Percentiles rank a stretch among this genome's conserved stretches.
Evolutionary conservation across 2,113 vertebrate species (phyloP).

Genomic region (Solea solea): DNA sequence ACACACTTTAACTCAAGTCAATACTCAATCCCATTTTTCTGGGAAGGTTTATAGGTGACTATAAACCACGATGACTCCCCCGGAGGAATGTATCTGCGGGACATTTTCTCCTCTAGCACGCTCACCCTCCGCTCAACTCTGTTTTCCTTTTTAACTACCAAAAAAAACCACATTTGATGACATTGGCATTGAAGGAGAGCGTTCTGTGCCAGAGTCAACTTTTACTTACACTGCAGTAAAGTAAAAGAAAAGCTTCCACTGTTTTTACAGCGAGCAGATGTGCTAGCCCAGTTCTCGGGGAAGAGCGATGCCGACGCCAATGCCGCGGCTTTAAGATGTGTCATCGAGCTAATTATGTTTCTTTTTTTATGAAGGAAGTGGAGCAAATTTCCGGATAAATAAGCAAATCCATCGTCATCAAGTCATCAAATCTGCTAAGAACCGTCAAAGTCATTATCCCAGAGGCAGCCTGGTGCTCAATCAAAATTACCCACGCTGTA

Average conservation of each 20-base stretch:
- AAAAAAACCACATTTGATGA: slow-evolving; percentile 40
- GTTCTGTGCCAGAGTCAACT: slow-evolving; percentile 56
- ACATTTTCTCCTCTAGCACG: slow-evolving; percentile 59
- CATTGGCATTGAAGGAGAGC: slow-evolving; percentile 22
- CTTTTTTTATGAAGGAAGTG: slow-evolving; percentile 69
- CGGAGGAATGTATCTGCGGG: slow-evolving; percentile 57
- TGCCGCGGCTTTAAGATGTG: slow-evolving; percentile 60
- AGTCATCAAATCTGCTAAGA: slow-evolving; percentile 76
- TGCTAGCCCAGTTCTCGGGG: too few species aligned
- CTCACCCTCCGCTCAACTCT: slow-evolving; percentile 23
- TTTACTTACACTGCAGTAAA: slow-evolving; percentile 65
- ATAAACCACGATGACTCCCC: slow-evolving; percentile 71
- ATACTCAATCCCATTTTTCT: slow-evolving; percentile 72
- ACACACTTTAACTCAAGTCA: slow-evolving; percentile 66
- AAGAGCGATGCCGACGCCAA: background rate
- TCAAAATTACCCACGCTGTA: slow-evolving; percentile 80
- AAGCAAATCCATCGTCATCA: slow-evolving; percentile 81
- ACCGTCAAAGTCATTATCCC: slow-evolving; percentile 80
- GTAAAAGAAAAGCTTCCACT: background rate
- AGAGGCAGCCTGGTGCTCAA: slow-evolving; percentile 72
- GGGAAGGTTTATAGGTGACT: slow-evolving; percentile 69
- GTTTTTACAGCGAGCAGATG: background rate
- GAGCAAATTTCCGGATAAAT: slow-evolving; percentile 73
- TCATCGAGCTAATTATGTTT: slow-evolving; percentile 71
- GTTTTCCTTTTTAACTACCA: slow-evolving; percentile 64